Percentiles rank a stretch among this genome's conserved stretches.
These are phyloP conservation scores for Platyscapa corneri DNA, from an alignment of 1,140 invertebrate genomes.

Conservation along the genomic window DNA sequence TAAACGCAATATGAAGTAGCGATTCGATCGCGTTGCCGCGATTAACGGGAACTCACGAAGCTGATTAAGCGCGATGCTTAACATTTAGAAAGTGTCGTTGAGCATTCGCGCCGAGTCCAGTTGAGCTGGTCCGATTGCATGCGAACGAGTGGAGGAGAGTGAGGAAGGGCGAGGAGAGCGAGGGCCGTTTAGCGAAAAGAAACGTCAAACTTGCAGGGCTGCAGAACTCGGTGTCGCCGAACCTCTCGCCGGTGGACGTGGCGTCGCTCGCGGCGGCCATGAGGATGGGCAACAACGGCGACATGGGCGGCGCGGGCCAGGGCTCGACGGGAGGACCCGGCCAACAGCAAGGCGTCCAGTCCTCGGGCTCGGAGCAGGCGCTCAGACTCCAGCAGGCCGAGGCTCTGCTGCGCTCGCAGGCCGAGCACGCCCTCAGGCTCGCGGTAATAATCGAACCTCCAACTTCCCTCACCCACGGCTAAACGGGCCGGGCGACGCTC, in stretches of 20 bases:
- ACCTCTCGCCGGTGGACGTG: slow-evolving; percentile 79
- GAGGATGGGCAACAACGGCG: slow-evolving; percentile 79
- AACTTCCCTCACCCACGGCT: not conserved
- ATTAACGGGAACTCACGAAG: too few species aligned
- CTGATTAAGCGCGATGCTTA: too few species aligned
- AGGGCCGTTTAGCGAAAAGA: too few species aligned
- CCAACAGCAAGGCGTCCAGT: slow-evolving; percentile 76
- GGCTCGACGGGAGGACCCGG: slow-evolving; percentile 71
- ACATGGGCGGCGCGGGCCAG: slow-evolving; percentile 73
- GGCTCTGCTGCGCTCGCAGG: slow-evolving; percentile 86
- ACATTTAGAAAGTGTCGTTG: too few species aligned
- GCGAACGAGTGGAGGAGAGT: too few species aligned
- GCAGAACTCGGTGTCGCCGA: slow-evolving; percentile 73
- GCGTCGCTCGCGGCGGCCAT: slow-evolving; percentile 87
- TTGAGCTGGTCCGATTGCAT: too few species aligned
- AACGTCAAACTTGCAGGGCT: slow-evolving; percentile 61
- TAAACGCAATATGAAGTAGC: too few species aligned
- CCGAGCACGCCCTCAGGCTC: slow-evolving; percentile 85
- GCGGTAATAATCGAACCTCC: slow-evolving; percentile 78
- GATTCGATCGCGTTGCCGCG: too few species aligned
- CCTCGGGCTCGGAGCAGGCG: slow-evolving; percentile 79
- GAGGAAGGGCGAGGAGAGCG: too few species aligned
- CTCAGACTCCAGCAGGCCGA: slow-evolving; percentile 86
- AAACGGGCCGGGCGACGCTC: not conserved
- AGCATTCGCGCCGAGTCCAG: too few species aligned